Evolutionary conservation across 2,888 invertebrate genomes (phyloP).

Genomic region (Neoscelio sp.): DNA sequence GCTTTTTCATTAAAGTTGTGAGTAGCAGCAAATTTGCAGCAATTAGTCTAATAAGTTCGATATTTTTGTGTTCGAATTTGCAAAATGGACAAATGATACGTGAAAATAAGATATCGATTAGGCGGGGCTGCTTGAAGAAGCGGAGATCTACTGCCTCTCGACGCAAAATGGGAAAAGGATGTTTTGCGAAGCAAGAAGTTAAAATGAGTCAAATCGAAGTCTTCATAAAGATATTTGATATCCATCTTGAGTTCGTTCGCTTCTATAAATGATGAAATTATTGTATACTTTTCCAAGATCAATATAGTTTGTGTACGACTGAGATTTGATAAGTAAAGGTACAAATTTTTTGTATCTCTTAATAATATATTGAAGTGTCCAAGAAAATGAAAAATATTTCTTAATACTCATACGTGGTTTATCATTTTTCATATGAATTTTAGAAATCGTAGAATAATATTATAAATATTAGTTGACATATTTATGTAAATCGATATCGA

Average conservation of each 20-base stretch:
- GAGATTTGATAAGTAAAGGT: no score
- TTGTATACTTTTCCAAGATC: slow-evolving; percentile 16
- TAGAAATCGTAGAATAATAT: no score
- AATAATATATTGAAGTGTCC: no score
- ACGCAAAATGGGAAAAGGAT: slow-evolving; percentile 19
- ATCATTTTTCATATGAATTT: no score
- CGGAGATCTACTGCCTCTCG: neutral
- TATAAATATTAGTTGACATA: no score
- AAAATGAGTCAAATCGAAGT: slow-evolving; percentile 15
- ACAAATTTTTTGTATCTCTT: no score
- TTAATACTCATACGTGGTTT: no score
- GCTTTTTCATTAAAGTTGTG: slow-evolving; percentile 7
- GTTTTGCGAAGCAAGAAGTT: slow-evolving; percentile 26
- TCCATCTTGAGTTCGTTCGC: slow-evolving; percentile 6
- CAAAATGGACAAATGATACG: slow-evolving; percentile 28
- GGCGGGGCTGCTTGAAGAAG: neutral
- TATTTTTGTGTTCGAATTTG: slow-evolving; percentile 1
- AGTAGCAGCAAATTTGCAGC: neutral
- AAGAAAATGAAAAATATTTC: no score
- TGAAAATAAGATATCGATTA: slow-evolving; percentile 42
- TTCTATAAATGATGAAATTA: slow-evolving; percentile 37
- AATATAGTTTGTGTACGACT: no score
- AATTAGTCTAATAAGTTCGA: slow-evolving; percentile 10
- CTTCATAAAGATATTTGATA: slow-evolving; percentile 23
- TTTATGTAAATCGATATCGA: no score